phyloP scores from a whole-genome alignment of 2,113 vertebrate species.

The Oophaga pumilio region DNA sequence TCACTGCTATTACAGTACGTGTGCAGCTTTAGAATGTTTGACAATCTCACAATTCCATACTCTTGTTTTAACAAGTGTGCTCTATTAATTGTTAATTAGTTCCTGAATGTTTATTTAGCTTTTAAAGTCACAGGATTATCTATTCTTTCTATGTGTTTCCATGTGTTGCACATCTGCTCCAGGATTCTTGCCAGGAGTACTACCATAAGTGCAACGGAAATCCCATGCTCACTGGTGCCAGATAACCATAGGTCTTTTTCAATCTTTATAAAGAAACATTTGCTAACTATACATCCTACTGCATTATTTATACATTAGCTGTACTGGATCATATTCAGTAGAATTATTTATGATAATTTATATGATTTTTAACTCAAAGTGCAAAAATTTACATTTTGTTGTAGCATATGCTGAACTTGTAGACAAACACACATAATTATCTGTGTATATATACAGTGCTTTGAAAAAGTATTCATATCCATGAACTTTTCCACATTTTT shows the following conservation, averaged over 20 bases:
- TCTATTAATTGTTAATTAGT: conserved; percentile 17
- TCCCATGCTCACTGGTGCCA: conserved; percentile 61
- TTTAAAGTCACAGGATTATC: neutral
- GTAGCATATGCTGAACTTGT: neutral
- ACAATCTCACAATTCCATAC: conserved; percentile 34
- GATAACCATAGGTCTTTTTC: conserved; percentile 65
- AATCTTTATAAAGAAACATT: conserved; percentile 62
- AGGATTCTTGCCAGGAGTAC: conserved; percentile 62
- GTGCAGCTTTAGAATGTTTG: conserved; percentile 59
- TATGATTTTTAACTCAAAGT: too few relatives aligned
- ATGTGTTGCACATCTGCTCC: conserved; percentile 66
- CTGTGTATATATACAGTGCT: too few relatives aligned
- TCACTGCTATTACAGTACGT: conserved; percentile 53
- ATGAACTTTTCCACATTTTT: too few relatives aligned
- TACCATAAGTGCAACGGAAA: conserved; percentile 68
- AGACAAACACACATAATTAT: neutral
- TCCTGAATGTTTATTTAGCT: neutral
- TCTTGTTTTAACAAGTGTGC: conserved; percentile 1
- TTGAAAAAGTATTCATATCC: too few relatives aligned
- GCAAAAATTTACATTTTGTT: neutral
- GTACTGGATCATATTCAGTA: neutral
- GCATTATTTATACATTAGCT: conserved; percentile 7
- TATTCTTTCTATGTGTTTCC: conserved; percentile 51
- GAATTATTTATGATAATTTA: neutral
- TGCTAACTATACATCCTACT: conserved; percentile 60